Percentiles rank a stretch among this genome's conserved stretches.
Conservation (phyloP, 2,113 vertebrate species). For the Geococcyx californianus region DNA sequence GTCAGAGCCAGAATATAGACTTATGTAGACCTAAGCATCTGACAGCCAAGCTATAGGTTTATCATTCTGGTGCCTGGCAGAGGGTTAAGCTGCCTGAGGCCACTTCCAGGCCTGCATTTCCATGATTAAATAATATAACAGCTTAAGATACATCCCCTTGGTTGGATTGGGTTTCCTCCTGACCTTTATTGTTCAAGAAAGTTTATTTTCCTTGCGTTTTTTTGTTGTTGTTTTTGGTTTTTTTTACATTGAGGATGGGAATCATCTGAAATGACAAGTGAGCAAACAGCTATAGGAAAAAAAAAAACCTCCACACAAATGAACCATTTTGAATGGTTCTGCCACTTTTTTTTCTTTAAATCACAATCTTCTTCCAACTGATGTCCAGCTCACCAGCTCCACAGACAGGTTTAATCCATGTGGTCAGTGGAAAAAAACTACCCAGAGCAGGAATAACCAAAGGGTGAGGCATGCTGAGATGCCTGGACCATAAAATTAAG, state of each 20-base stretch:
- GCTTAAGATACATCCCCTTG: neutral
- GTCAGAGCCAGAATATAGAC: neutral
- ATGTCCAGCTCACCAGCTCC: neutral
- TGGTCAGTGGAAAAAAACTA: neutral
- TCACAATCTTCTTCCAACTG: neutral
- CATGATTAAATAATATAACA: neutral
- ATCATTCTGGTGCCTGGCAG: neutral
- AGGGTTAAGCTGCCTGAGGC: neutral
- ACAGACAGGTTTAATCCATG: neutral
- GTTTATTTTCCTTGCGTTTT: neutral
- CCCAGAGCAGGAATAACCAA: neutral
- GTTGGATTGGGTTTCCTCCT: neutral
- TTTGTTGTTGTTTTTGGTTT: too few relatives aligned
- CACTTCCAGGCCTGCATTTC: neutral
- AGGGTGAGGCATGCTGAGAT: fast-evolving
- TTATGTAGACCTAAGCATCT: neutral
- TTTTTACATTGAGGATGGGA: too few relatives aligned
- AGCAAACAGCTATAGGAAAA: neutral
- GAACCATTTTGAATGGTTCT: neutral
- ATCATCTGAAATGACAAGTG: neutral
- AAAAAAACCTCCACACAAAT: neutral
- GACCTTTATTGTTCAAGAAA: neutral
- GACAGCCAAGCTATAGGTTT: neutral
- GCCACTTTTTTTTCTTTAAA: neutral
- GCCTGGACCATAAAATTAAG: neutral